Base-by-base conservation (phyloP, 2,113 vertebrate species). In the Limnothrissa miodon region DNA sequence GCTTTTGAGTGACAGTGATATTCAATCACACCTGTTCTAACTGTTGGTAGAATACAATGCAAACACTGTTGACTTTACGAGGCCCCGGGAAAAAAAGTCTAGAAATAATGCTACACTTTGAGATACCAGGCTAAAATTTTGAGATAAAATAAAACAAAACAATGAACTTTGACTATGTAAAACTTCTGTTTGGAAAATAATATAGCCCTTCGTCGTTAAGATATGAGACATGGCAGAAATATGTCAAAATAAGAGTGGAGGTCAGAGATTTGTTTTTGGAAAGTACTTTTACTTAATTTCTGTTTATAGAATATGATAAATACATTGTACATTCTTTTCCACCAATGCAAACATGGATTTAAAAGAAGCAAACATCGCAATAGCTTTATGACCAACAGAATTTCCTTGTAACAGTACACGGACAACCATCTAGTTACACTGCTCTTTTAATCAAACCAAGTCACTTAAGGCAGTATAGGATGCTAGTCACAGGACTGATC, bases 251-350 rank as follows among this genome's bases (percentile, higher is more conserved):
- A 25, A 66, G 29, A 29, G 29, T 7, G 0, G 13, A 74, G 9
- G 15, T 9, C 25, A 74, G 33, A 74, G 11, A 2, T 33, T 74
- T 59, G 9, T 66, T 74, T 74, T 56, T 56, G 19, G 11, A 74
- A 74, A 74, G 36, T 36, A 56, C 45, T 25, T 33, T 53, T 23
- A 80, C 29, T 79, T 79, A 62, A 29, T 42, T 4, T 44, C 2
- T 23, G n/a, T 83, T 80, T 80, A 44, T 48, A 79, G 78, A 36
- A 78, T 29, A 78, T 42, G 56, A 78, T 83, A 78, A 83, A 83
- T 78, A 83, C 78, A 83, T 83, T 79, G 39, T 45, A 79, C 82
- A 83, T 83, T 83, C 82, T 83, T 79, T 23, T 6, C 78, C 59
- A 78, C 51, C 78, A 59, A 51, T 56, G 19, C 45, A 36, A 82